Evolutionary conservation across 2,888 invertebrate species (phyloP).

Genomic region (Platycheirus albimanus): DNA sequence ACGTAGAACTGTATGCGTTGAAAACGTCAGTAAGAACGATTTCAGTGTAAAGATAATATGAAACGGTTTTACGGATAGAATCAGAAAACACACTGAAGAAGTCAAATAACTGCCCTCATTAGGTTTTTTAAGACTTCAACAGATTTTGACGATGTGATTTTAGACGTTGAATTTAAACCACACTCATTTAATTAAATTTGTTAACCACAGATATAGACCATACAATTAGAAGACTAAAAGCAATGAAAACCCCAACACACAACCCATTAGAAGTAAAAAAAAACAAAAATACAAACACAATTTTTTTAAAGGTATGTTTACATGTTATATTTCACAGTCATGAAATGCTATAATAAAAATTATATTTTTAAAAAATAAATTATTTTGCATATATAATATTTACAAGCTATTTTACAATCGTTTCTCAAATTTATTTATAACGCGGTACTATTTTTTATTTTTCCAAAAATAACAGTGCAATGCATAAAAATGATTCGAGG

Average conservation of each 20-base stretch:
- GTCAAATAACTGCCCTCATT: too few species aligned
- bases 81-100: too few species aligned
- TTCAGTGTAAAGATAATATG: too few species aligned
- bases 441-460: slow-evolving; percentile 9
- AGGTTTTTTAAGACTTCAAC: too few species aligned
- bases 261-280: slow-evolving; percentile 8
- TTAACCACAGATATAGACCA: too few species aligned
- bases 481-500: slow-evolving; percentile 60
- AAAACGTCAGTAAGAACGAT: too few species aligned
- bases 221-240: too few species aligned
- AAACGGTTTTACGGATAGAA: too few species aligned
- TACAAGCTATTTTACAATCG: slow-evolving; percentile 48
- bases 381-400: slow-evolving; percentile 57
- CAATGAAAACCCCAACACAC: neutral
- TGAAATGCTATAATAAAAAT: slow-evolving; percentile 53
- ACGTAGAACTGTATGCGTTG: too few species aligned
- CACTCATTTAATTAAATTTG: too few species aligned
- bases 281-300: slow-evolving; percentile 19
- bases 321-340: slow-evolving; percentile 64
- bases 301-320: slow-evolving; percentile 20
- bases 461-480: slow-evolving; percentile 40
- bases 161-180: too few species aligned
- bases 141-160: too few species aligned
- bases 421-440: slow-evolving; percentile 6
- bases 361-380: slow-evolving; percentile 33